Evolutionary conservation across 2,888 invertebrate genomes (phyloP).

Genomic region (Parnassius orleans): DNA sequence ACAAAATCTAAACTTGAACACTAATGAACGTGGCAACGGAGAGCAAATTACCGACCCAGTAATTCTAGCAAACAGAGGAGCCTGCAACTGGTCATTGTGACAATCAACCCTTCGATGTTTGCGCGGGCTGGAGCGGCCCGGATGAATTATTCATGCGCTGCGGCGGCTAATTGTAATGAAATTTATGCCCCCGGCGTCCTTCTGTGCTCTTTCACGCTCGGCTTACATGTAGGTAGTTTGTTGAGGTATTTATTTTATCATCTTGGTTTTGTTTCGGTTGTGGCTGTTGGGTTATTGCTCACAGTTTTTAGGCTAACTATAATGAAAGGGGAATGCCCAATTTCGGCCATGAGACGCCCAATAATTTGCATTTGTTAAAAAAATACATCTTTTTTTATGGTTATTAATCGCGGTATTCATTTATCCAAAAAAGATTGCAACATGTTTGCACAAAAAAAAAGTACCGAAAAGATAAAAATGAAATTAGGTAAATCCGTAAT

Average conservation of each 20-base stretch:
- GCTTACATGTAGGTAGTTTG: constrained; percentile 37
- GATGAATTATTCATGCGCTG: constrained; percentile 73
- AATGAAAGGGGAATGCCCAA: no score
- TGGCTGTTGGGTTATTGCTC: no score
- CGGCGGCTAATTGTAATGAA: constrained; percentile 79
- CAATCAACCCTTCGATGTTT: constrained; percentile 75
- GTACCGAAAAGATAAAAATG: no score
- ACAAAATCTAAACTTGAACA: constrained; percentile 34
- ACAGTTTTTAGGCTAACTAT: no score
- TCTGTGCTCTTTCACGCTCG: constrained; percentile 24
- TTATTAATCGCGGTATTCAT: no score
- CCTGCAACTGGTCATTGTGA: constrained; percentile 52
- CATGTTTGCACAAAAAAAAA: no score
- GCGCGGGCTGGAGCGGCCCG: constrained; percentile 53
- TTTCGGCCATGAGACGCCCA: no score
- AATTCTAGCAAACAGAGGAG: constrained; percentile 55
- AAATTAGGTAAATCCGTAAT: no score
- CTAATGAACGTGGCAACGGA: constrained; percentile 50
- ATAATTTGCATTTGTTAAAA: no score
- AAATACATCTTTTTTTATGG: no score
- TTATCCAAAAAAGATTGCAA: no score
- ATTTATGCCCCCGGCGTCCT: constrained; percentile 59
- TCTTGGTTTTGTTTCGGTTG: no score
- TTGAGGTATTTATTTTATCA: neutral
- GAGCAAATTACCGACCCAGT: constrained; percentile 57